Evolutionary conservation across 92 coral and sea anemone genomes (phyloP), one percentile per base, ranked within the genome.

Genomic region (Parazoanthus swiftii): DNA sequence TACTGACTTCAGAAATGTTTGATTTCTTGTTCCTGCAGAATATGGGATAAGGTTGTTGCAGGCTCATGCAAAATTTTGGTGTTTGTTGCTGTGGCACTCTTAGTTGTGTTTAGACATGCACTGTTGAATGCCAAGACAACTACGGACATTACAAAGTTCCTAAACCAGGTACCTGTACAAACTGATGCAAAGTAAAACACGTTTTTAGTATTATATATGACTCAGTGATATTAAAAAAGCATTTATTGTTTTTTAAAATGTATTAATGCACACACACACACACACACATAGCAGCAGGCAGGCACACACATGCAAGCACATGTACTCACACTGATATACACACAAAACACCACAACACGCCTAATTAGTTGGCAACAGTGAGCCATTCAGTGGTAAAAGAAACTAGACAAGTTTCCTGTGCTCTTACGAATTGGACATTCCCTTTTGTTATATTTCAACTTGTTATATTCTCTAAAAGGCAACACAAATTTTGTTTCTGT

Each of bases 41-140:
- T 97, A 39, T 95, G 97, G 98, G 99, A 97, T 89, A 97, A 95
- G 87, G 94, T 93, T 26, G 96, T 97, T 20, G 93, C 95, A 33
- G 99, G 99, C 14, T 95, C 99, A 11, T 89, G 97, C 82, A 97
- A 92, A 87, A 91, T 97, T 38, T 88, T 97, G 39, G 99, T 94
- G 33, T 92, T 93, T 74, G 99, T 97, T 44, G 99, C 97, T 58
- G 98, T 95, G 79, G 94, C 97, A 66, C 79, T 97, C 11, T 92
- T 97, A 63, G 29, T 93, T 74, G 95, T 95, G 38, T 91, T 86
- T 88, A 93, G 94, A 76, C 95, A 92, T 80, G 46, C 81, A 15
- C 91, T 97, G 35, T 67, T 97, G 51, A 85, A 78, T 68, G 92
- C 90, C 76, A 97, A 95, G 85, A 74, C 96, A 11, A 48, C 91